Percentiles rank a stretch among this genome's conserved stretches.
Evolutionary conservation across 2,888 invertebrate genomes (phyloP).

Genomic region (Phengaris alcon): DNA sequence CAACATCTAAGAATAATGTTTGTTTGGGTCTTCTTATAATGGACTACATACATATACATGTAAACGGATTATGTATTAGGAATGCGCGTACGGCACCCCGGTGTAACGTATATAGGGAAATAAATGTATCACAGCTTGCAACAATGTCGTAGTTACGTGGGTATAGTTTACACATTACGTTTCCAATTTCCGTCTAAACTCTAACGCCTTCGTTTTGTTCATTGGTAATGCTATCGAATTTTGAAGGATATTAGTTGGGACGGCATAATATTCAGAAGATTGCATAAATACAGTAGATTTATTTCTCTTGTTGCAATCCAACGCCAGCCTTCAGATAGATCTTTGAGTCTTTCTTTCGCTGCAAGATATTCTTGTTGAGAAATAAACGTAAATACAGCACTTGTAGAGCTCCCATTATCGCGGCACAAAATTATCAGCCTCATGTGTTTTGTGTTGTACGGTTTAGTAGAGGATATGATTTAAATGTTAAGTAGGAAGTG

Average conservation of each 20-base stretch:
- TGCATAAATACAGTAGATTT: background rate
- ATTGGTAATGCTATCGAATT: too few species aligned
- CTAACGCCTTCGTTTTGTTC: background rate
- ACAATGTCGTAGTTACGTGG: background rate
- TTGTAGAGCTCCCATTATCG: background rate
- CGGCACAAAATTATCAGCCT: background rate
- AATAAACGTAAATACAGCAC: background rate
- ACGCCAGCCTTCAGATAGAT: too few species aligned
- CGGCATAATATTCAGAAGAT: too few species aligned
- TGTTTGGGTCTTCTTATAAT: too few species aligned
- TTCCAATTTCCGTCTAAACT: background rate
- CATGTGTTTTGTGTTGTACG: background rate
- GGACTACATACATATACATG: too few species aligned
- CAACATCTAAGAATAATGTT: too few species aligned
- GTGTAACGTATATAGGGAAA: background rate
- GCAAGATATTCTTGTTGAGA: background rate
- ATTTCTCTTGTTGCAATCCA: background rate
- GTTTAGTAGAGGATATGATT: slow-evolving; percentile 8
- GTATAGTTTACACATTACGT: slow-evolving; percentile 1
- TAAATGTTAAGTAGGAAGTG: slow-evolving; percentile 10
- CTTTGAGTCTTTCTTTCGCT: background rate
- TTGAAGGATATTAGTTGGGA: too few species aligned
- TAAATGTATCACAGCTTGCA: background rate
- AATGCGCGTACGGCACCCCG: background rate
- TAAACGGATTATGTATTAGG: too few species aligned